Percentiles rank a stretch among this genome's conserved stretches.
Conservation (phyloP, 2,888 invertebrate species). For the Diaperis boleti region DNA sequence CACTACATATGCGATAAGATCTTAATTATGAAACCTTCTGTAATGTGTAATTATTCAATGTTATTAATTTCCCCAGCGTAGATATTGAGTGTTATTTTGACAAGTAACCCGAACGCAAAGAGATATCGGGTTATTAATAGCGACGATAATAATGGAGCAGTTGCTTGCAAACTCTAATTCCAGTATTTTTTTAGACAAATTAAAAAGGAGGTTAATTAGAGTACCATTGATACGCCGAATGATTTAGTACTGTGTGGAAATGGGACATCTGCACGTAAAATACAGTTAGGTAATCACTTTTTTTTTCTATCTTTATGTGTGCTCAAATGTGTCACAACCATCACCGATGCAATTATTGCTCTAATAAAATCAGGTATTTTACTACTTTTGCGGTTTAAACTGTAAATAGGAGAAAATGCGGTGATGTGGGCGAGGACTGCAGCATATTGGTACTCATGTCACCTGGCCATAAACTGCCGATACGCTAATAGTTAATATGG, state of each 20-base stretch:
- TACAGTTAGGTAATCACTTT: not conserved
- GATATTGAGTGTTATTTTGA: slow-evolving; percentile 22
- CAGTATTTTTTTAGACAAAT: slow-evolving; percentile 21
- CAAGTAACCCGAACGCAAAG: slow-evolving; percentile 24
- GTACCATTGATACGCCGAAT: too few species aligned
- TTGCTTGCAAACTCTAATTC: slow-evolving; percentile 13
- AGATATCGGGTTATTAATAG: slow-evolving; percentile 30
- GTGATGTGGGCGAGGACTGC: not conserved
- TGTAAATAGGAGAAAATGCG: not conserved
- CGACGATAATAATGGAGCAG: slow-evolving; percentile 26
- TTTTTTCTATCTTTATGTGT: not conserved
- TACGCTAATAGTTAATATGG: not conserved
- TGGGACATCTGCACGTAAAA: too few species aligned
- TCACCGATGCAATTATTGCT: not conserved
- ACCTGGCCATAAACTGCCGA: not conserved
- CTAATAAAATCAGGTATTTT: not conserved
- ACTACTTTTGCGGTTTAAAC: not conserved
- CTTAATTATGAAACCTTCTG: slow-evolving; percentile 32
- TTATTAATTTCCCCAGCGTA: slow-evolving; percentile 22
- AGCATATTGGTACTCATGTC: not conserved
- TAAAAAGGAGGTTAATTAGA: too few species aligned
- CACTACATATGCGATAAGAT: slow-evolving; percentile 19
- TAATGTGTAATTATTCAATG: slow-evolving; percentile 35
- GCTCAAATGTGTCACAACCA: not conserved
- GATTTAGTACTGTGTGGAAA: too few species aligned